Evolutionary conservation across 2,797 vertebrate species (phyloP).

Genomic region (Acrocephalus scirpaceus): DNA sequence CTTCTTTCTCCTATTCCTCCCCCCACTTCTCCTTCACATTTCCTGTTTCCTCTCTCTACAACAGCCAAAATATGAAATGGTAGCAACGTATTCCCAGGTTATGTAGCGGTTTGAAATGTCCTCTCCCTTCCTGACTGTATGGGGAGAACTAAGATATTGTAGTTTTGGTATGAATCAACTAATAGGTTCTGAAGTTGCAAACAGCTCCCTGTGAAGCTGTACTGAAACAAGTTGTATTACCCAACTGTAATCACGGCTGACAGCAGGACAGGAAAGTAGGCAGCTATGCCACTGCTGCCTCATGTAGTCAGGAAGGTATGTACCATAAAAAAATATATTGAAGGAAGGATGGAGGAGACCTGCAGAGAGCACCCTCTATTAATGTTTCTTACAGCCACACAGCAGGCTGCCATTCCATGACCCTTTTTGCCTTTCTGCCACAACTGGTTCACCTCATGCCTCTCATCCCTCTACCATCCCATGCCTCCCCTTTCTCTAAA

Average conservation of each 20-base stretch:
- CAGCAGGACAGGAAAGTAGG: neutral
- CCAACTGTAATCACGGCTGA: rapidly evolving
- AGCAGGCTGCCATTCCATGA: neutral
- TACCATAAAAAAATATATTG: neutral
- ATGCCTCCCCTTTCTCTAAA: neutral
- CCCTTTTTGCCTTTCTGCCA: neutral
- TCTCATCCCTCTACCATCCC: neutral
- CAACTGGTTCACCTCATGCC: neutral
- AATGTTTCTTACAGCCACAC: neutral
- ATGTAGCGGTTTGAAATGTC: rapidly evolving
- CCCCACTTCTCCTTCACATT: neutral
- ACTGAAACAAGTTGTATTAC: neutral
- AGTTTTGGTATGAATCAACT: neutral
- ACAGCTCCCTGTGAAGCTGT: neutral
- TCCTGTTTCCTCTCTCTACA: neutral
- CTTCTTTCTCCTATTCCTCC: neutral
- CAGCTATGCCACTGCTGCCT: neutral
- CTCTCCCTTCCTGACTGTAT: neutral
- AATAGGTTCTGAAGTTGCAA: neutral
- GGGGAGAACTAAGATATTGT: neutral
- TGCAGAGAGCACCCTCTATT: neutral
- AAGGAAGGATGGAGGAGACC: neutral
- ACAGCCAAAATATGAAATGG: neutral
- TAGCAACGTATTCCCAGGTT: neutral
- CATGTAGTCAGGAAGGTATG: neutral